Percentiles rank a stretch among this genome's conserved stretches.
These are phyloP conservation scores for Drosophila vallismaia DNA, from an alignment of 2,888 invertebrate species.

Conservation along the genomic window DNA sequence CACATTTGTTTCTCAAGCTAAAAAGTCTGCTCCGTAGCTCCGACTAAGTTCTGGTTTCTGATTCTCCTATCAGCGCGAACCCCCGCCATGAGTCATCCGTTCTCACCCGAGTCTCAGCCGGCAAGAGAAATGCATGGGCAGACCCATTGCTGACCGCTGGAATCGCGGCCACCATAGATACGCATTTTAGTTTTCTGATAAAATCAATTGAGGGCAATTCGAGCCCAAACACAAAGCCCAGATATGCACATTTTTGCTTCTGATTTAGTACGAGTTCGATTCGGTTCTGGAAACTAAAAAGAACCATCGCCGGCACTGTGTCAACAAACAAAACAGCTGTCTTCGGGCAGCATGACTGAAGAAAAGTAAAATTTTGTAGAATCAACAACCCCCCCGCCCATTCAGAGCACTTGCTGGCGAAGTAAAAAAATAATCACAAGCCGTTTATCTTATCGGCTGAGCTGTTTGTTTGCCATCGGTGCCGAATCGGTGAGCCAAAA, in stretches of 20 bases:
- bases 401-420: slow-evolving; percentile 11
- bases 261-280: slow-evolving; percentile 3
- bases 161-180: slow-evolving; percentile 8
- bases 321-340: slow-evolving; percentile 38
- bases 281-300: not conserved
- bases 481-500: slow-evolving; percentile 24
- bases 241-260: slow-evolving; percentile 12
- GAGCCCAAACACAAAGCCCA: slow-evolving; percentile 47
- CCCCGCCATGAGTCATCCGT: slow-evolving; percentile 20
- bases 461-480: slow-evolving; percentile 44
- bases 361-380: slow-evolving; percentile 19
- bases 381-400: slow-evolving; percentile 12
- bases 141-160: not conserved
- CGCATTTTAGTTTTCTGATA: slow-evolving; percentile 12
- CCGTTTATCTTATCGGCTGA: slow-evolving; percentile 63
- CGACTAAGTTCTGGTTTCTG: not conserved
- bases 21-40: too few relatives aligned
- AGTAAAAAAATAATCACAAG: slow-evolving; percentile 23
- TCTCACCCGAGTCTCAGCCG: slow-evolving; percentile 12
- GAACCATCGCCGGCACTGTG: slow-evolving; percentile 1
- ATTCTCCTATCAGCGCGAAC: slow-evolving; percentile 4
- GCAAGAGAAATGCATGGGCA: slow-evolving; percentile 8
- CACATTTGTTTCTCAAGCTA: slow-evolving; percentile 23
- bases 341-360: not conserved
- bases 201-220: slow-evolving; percentile 60